phyloP scores from a whole-genome alignment of 2,113 vertebrate species.

The Heterotilapia buettikoferi region DNA sequence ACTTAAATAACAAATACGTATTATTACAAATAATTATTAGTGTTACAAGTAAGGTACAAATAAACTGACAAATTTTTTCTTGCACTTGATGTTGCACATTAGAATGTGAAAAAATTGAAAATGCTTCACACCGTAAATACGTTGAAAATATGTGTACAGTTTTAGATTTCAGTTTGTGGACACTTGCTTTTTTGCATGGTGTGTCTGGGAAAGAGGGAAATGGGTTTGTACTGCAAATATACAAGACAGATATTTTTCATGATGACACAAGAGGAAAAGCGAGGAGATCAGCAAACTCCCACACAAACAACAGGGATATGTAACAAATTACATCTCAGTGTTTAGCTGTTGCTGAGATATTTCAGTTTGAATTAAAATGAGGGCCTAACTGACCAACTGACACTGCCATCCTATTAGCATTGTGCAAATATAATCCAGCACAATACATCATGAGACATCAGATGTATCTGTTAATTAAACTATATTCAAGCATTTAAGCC shows the following conservation, averaged over 20 bases:
- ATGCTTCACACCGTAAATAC: accelerated
- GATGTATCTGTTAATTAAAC: not conserved
- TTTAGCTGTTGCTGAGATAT: not conserved
- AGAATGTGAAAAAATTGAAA: accelerated
- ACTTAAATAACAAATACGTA: not conserved
- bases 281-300: not conserved
- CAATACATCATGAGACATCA: not conserved
- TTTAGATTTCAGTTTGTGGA: not conserved
- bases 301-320: not conserved
- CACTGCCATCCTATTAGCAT: not conserved
- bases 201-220: not conserved
- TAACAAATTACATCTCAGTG: not conserved
- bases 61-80: not conserved
- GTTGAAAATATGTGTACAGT: not conserved
- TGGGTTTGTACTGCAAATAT: not conserved
- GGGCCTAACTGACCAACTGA: not conserved
- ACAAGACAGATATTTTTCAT: not conserved
- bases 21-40: not conserved
- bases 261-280: not conserved
- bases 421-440: not conserved
- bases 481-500: not conserved
- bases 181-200: not conserved
- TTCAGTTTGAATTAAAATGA: not conserved
- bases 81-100: not conserved
- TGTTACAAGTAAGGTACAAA: not conserved